These are phyloP conservation scores for Argentina silus DNA, from an alignment of 2,797 vertebrate genomes.

Conservation along the genomic window DNA sequence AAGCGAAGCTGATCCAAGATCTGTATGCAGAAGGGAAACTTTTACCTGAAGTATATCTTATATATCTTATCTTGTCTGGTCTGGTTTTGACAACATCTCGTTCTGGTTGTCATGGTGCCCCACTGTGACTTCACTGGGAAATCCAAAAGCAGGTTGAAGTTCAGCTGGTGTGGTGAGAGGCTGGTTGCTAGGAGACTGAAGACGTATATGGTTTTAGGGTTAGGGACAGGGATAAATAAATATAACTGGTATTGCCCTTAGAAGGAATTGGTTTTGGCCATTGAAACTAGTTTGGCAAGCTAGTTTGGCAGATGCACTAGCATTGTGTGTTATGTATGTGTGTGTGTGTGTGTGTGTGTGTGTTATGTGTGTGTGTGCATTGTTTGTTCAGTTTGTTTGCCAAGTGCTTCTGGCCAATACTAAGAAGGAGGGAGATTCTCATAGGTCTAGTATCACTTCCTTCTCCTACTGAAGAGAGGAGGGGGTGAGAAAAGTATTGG, in stretches of 20 bases:
- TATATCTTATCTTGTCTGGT: no score
- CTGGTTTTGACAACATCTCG: background rate
- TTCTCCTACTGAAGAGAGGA: constrained; percentile 13
- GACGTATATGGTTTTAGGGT: background rate
- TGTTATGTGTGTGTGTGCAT: constrained; percentile 10
- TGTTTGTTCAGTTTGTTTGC: constrained; percentile 56
- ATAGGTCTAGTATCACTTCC: constrained; percentile 46
- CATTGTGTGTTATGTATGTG: background rate
- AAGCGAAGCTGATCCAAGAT: background rate
- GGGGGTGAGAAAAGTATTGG: background rate
- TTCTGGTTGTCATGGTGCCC: constrained; percentile 8
- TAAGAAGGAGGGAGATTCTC: constrained; percentile 22
- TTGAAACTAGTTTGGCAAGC: background rate
- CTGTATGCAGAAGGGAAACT: background rate
- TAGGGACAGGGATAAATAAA: background rate
- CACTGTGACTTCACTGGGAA: background rate
- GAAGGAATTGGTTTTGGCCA: background rate
- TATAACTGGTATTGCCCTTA: background rate
- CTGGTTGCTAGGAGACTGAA: background rate
- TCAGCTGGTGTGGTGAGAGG: background rate
- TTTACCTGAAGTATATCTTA: background rate
- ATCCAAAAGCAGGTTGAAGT: constrained; percentile 12
- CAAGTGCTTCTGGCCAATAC: constrained; percentile 35
- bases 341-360: background rate
- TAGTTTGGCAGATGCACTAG: background rate